Conservation (phyloP, 1,140 invertebrate species). For the Medauroidea extradentata region DNA sequence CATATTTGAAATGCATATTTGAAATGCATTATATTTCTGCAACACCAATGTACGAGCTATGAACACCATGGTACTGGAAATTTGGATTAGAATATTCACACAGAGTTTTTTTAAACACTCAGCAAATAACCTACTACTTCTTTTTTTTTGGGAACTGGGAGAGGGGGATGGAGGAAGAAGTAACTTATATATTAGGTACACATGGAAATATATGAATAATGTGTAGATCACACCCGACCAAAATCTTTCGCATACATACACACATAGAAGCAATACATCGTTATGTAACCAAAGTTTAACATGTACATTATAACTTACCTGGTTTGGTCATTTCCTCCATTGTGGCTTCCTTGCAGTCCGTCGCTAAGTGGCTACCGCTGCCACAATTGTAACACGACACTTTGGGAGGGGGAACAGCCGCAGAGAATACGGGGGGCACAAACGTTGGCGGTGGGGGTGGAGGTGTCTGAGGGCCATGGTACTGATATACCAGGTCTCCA, state of each 20-base stretch:
- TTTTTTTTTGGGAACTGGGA: too few species aligned
- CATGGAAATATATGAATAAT: conserved; percentile 27
- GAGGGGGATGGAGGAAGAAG: background rate
- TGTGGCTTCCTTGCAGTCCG: conserved; percentile 78
- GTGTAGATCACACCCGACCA: conserved; percentile 26
- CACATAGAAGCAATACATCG: conserved; percentile 19
- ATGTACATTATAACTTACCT: conserved; percentile 38
- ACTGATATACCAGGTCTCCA: conserved; percentile 14
- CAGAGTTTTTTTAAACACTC: too few species aligned
- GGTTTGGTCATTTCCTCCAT: conserved; percentile 81
- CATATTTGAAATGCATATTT: too few species aligned
- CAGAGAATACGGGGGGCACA: conserved; percentile 42
- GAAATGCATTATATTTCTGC: too few species aligned
- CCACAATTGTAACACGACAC: conserved; percentile 72
- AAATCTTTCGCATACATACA: conserved; percentile 22
- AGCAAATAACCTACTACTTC: too few species aligned
- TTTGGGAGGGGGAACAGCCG: conserved; percentile 48
- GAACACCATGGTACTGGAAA: too few species aligned
- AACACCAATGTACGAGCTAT: too few species aligned
- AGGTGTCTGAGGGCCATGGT: conserved; percentile 13
- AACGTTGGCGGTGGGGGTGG: conserved; percentile 45
- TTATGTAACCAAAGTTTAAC: background rate
- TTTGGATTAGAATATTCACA: too few species aligned
- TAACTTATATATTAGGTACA: background rate
- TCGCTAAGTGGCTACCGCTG: conserved; percentile 67